Base-by-base conservation (phyloP, 2,113 vertebrate genomes). In the Ovibos moschatus region DNA sequence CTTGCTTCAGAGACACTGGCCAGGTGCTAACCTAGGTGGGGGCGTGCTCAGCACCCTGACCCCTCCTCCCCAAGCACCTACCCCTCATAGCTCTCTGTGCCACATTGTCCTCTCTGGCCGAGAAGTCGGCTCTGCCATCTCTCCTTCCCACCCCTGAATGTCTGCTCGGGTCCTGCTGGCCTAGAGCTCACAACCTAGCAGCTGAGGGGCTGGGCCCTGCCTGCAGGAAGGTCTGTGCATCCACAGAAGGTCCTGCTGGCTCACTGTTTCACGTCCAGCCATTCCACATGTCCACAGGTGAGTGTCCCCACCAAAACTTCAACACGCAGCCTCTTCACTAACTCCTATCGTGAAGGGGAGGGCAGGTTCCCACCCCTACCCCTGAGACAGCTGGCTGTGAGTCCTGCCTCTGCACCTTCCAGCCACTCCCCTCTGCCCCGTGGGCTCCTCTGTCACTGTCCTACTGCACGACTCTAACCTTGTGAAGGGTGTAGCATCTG, bases 71-170 rank as follows among this genome's bases (percentile, higher is more conserved):
- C n/a, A 47, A 58, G n/a, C n/a, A 21, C 36, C 28, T 9, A 33
- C 5, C 21, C 15, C 6, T 2, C 2, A 8, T 0, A 25, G 25
- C 67, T 6, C 21, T 5, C 13, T 21, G 7, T 4, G 28, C 10
- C 14, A 6, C 2, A 2, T 5, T 74, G 14, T 33, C 47, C 11
- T 87, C 79, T 27, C 94, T 27, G 21, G 12, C 25, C 6, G 25
- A 23, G 8, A 82, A 25, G 33, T 57, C n/a, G 30, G 13, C 30
- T 45, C 33, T 55, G 30, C 15, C 53, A 3, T 12, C 64, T 62
- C 55, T 82, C 74, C 74, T 62, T 45, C 64, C 9, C 36, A 50
- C 1, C 25, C 28, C 36, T 45, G 58, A 21, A 8, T 23, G 12
- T 30, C 78, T 43, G 12, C 17, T 74, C 45, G 62, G 74, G 53